Conservation (phyloP, 2,888 invertebrate genomes). For the Drepanosiphum platanoidis region DNA sequence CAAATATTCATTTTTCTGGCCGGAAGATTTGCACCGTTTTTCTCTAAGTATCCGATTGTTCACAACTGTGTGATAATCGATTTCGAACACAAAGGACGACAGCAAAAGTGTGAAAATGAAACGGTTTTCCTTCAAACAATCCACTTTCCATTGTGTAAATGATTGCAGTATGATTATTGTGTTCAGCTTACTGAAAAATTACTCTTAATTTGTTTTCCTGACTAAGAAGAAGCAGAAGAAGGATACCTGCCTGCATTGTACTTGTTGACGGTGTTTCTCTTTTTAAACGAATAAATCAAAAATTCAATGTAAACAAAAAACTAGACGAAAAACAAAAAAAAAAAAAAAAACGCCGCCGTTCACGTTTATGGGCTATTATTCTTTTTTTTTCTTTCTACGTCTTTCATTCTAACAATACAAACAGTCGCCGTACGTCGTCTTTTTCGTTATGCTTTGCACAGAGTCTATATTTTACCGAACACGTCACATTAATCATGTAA, state of each 20-base stretch:
- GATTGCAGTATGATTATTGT: constrained; percentile 51
- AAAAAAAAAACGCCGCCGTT: too few relatives aligned
- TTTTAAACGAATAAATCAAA: not conserved
- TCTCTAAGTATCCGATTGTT: constrained; percentile 50
- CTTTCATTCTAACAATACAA: too few relatives aligned
- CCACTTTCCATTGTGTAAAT: constrained; percentile 61
- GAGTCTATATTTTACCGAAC: too few relatives aligned
- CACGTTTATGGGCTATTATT: too few relatives aligned
- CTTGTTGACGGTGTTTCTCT: not conserved
- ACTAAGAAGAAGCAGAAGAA: constrained; percentile 9
- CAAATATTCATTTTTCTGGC: constrained; percentile 52
- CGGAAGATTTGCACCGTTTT: constrained; percentile 45
- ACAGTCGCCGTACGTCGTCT: too few relatives aligned
- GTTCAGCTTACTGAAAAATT: constrained; percentile 62
- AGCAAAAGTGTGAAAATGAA: constrained; percentile 62
- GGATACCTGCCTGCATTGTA: constrained; percentile 17
- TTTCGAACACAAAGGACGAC: constrained; percentile 58
- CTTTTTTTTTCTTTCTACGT: too few relatives aligned
- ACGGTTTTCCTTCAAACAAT: constrained; percentile 54
- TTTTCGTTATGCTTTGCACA: too few relatives aligned
- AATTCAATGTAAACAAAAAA: constrained; percentile 32
- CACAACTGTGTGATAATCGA: constrained; percentile 54
- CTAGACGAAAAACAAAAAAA: not conserved
- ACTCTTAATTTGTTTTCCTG: constrained; percentile 54
- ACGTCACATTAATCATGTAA: too few relatives aligned